Evolutionary conservation across 2,113 vertebrate species (phyloP), one percentile per base, ranked within the genome.

Genomic region (Heloderma charlesbogerti): DNA sequence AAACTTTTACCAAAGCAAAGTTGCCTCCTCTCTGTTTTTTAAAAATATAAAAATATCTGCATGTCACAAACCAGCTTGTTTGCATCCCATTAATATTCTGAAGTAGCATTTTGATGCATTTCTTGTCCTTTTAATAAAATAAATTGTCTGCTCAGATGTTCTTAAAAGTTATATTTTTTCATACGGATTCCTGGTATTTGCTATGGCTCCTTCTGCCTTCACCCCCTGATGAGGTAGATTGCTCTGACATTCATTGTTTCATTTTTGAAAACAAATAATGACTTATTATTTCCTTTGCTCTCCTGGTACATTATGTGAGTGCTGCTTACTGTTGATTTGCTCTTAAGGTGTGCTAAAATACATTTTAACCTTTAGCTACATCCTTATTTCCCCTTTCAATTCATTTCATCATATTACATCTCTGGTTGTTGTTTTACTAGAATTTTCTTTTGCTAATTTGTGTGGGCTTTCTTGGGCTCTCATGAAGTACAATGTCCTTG

Each of bases 401-500:
- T 40, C 29, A 74, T 90, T 69, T 79, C 74, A 18, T 67, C 51
- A 57, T 25, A 43, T 75, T 66, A 45, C 66, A 75, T 40, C 43
- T 87, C 27, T n/a, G 51, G 22, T 29, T 60, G 31, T 82, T 66
- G 40, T 87, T 75, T 48, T 63, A 51, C 43, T 87, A 37, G 40
- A 83, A 78, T 83, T 67, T 15, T 88, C 34, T 83, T 88, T 63
- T 87, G 83, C 13, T 75, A 4, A 48, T 83, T 91, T 75, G 67
- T 75, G 25, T 75, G 31, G 43, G 40, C n/a, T 6, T 81, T 63
- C 43, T 37, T 66, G 43, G 51, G 27, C 63, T 43, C 29, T 80
- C 20, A 2, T 45, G 31, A 67, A 80, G n/a, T 80, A 57, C 48
- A 71, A 45, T 90, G 34, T 77, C 43, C 25, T 20, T n/a, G 29